These are phyloP conservation scores for Drosophila arawakana DNA, from an alignment of 1,140 invertebrate genomes.

Conservation along the genomic window DNA sequence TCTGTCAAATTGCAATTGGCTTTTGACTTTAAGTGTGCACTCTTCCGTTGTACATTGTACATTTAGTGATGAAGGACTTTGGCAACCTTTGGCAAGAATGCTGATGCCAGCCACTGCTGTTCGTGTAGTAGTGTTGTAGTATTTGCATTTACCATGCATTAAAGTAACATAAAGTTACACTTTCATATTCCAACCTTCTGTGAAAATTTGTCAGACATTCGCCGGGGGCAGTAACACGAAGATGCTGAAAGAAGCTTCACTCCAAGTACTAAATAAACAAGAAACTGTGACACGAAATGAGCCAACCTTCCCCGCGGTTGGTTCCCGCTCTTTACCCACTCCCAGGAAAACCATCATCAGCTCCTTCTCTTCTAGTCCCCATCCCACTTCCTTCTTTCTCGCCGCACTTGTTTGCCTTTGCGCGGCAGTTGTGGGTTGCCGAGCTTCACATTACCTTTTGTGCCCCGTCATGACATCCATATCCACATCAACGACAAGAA, in stretches of 20 bases:
- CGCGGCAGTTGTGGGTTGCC: constrained; percentile 33
- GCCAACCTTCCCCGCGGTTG: constrained; percentile 16
- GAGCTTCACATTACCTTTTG: constrained; percentile 36
- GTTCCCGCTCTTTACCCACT: too few relatives aligned
- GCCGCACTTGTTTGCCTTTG: constrained; percentile 23
- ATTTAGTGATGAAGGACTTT: constrained; percentile 12
- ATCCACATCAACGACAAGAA: neutral
- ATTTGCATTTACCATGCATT: constrained; percentile 8
- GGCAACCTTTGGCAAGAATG: neutral
- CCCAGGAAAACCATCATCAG: too few relatives aligned
- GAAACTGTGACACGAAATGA: constrained; percentile 71
- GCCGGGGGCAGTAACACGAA: constrained; percentile 26
- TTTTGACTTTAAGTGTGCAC: constrained; percentile 22
- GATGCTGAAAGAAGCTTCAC: constrained; percentile 24
- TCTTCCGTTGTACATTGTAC: constrained; percentile 13
- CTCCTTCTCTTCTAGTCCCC: neutral
- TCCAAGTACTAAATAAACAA: constrained; percentile 68
- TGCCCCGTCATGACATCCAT: constrained; percentile 44
- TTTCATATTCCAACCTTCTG: constrained; percentile 25
- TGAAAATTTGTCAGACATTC: constrained; percentile 10
- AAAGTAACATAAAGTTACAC: constrained; percentile 20
- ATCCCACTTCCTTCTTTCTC: neutral
- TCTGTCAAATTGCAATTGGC: constrained; percentile 28
- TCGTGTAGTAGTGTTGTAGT: neutral
- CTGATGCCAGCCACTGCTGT: neutral